These are phyloP conservation scores for Schizopygopsis pylzovi DNA, from an alignment of 2,797 vertebrate species.

Conservation along the genomic window DNA sequence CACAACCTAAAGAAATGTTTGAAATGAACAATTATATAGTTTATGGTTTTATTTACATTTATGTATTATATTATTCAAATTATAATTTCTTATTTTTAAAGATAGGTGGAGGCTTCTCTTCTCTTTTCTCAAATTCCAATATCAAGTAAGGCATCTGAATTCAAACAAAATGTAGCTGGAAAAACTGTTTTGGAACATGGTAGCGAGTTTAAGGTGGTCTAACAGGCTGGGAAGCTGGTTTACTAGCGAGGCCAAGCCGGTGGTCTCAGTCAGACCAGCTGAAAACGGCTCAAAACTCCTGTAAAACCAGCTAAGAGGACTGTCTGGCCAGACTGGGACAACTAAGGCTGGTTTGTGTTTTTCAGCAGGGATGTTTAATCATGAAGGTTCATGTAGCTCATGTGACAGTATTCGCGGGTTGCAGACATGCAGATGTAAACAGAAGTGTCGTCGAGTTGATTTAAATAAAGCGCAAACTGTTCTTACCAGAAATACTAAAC, in stretches of 20 bases:
- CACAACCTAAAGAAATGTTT: slow-evolving; percentile 41
- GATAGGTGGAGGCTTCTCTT: background rate
- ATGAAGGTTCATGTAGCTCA: background rate
- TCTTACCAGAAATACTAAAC: slow-evolving; percentile 22
- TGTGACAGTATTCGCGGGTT: background rate
- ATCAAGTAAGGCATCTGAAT: background rate
- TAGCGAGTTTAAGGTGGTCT: background rate
- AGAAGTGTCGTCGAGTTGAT: background rate
- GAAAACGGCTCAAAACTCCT: background rate
- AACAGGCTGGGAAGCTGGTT: background rate
- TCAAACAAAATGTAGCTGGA: background rate
- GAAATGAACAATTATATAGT: background rate
- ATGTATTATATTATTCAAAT: background rate
- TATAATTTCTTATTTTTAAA: background rate
- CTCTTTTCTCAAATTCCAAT: background rate
- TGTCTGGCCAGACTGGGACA: background rate
- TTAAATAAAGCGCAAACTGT: background rate
- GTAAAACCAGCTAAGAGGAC: background rate
- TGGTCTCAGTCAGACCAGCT: background rate
- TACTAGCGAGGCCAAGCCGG: background rate
- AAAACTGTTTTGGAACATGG: background rate
- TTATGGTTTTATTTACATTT: background rate
- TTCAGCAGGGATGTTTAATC: background rate
- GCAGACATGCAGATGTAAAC: slow-evolving; percentile 2
- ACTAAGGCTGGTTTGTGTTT: background rate